phyloP scores from a whole-genome alignment of 2,888 invertebrate species.

The Aplocera efformata region DNA sequence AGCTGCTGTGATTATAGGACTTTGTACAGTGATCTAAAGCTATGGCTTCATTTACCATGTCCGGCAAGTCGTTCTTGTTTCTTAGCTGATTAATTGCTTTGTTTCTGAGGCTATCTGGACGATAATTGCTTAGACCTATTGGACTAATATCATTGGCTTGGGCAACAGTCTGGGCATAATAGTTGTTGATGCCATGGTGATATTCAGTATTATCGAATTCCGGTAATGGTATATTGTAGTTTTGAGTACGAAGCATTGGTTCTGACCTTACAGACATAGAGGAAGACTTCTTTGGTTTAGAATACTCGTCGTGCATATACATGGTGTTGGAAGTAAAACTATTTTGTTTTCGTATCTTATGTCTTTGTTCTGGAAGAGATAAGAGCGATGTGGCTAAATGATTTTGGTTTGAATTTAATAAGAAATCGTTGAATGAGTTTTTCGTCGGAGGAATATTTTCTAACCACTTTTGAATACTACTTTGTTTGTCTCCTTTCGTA shows the following conservation, averaged over 20 bases:
- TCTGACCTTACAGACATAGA: constrained; percentile 70
- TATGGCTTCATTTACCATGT: constrained; percentile 85
- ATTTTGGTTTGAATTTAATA: constrained; percentile 43
- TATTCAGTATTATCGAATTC: constrained; percentile 50
- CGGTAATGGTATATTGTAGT: constrained; percentile 66
- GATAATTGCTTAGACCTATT: constrained; percentile 48
- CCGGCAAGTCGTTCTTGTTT: constrained; percentile 73
- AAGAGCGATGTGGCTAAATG: constrained; percentile 56
- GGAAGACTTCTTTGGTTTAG: constrained; percentile 48
- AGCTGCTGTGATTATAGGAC: constrained; percentile 61
- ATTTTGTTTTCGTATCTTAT: constrained; percentile 58
- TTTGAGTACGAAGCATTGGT: constrained; percentile 50
- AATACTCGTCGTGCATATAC: constrained; percentile 46
- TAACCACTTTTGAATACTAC: constrained; percentile 87
- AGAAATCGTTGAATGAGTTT: constrained; percentile 51
- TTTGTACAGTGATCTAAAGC: constrained; percentile 74
- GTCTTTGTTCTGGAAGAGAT: constrained; percentile 53
- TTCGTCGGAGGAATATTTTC: constrained; percentile 83
- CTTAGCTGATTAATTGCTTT: constrained; percentile 42
- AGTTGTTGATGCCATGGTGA: constrained; percentile 41
- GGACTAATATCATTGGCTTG: constrained; percentile 55
- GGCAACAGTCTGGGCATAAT: constrained; percentile 54
- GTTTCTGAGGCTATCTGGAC: constrained; percentile 45
- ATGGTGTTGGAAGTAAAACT: constrained; percentile 57
- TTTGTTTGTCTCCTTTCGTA: constrained; percentile 85